Evolutionary conservation across 2,113 vertebrate species (phyloP).

Genomic region (Poecile atricapillus): DNA sequence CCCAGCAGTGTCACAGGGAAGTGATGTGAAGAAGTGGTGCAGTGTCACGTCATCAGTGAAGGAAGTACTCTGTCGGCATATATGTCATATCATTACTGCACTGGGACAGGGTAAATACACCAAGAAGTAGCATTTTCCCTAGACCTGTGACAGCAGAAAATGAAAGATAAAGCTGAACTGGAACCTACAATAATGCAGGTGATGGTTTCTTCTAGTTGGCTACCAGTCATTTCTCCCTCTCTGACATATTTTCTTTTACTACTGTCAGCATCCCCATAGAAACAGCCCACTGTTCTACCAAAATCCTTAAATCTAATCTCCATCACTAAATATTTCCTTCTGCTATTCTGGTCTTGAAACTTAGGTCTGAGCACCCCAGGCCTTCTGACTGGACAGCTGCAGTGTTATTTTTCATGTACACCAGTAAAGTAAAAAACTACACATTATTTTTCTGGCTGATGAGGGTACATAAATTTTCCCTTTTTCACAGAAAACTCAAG

Average conservation of each 20-base stretch:
- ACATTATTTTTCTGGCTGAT: not conserved
- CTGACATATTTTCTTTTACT: not conserved
- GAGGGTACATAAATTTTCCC: not conserved
- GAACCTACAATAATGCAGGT: not conserved
- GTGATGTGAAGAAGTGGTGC: not conserved
- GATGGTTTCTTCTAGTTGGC: not conserved
- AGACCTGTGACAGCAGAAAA: not conserved
- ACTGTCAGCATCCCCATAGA: not conserved
- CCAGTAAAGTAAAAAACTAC: not conserved
- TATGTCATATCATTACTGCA: not conserved
- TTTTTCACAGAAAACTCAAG: not conserved
- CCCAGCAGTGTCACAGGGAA: not conserved
- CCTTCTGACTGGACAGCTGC: not conserved
- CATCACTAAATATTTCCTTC: not conserved
- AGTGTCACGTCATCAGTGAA: not conserved
- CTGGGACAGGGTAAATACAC: not conserved
- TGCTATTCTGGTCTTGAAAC: not conserved
- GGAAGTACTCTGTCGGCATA: not conserved
- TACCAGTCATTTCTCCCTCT: not conserved
- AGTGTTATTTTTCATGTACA: not conserved
- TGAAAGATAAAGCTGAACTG: not conserved
- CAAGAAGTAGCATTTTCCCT: not conserved
- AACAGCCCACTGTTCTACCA: not conserved
- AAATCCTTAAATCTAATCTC: slow-evolving; percentile 2
- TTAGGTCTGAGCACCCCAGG: not conserved